Percentiles rank a stretch among this genome's conserved stretches.
Evolutionary conservation across 2,797 vertebrate genomes (phyloP).

Genomic region (Lycodopsis pacificus): DNA sequence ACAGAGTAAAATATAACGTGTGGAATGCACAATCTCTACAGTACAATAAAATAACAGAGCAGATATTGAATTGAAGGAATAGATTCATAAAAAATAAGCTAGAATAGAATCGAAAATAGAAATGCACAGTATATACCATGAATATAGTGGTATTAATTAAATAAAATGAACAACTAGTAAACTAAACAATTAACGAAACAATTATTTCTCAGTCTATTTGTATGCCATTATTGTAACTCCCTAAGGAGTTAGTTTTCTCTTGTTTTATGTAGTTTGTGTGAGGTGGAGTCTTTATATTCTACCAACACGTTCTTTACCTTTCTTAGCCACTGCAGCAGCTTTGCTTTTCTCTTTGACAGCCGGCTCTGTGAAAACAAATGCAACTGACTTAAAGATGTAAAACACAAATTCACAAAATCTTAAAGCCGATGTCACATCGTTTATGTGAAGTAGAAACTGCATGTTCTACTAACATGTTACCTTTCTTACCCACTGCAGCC

Average conservation of each 20-base stretch:
- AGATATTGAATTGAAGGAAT: too few species aligned
- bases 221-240: not conserved
- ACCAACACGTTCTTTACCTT: conserved; percentile 35
- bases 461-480: conserved; percentile 13
- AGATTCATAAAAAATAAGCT: too few species aligned
- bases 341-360: conserved; percentile 22
- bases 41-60: too few species aligned
- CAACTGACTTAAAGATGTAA: not conserved
- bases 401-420: not conserved
- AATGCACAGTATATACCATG: too few species aligned
- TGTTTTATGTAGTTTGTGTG: not conserved
- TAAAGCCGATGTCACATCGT: not conserved
- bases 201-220: not conserved
- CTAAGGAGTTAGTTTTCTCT: not conserved
- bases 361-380: conserved; percentile 12
- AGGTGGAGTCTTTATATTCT: not conserved
- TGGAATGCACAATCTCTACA: too few species aligned
- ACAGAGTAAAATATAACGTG: too few species aligned
- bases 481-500: conserved; percentile 45
- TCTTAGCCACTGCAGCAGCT: conserved; percentile 32
- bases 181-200: too few species aligned
- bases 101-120: too few species aligned
- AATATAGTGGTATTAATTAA: too few species aligned
- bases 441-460: not conserved
- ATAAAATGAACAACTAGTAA: too few species aligned